Evolutionary conservation across 2,888 invertebrate genomes (phyloP), one percentile per base, ranked within the genome.

Genomic region (Tethea ocularis): DNA sequence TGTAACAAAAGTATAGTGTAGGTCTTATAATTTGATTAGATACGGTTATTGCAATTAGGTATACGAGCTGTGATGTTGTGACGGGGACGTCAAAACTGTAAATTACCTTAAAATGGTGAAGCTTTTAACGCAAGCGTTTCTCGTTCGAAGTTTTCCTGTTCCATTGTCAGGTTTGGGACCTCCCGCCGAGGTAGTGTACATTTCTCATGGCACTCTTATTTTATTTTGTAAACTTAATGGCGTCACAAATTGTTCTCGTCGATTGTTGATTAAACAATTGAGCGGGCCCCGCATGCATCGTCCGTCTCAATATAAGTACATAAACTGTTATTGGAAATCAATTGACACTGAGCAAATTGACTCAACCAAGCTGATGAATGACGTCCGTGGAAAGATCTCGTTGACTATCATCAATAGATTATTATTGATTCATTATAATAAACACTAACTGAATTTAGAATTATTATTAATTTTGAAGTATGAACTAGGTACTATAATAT

Each of bases 271-370:
- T 86, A 87, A 86, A 89, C 91, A 90, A 88, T 84, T 78, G 80
- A 85, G 78, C 78, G 82, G 83, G 82, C 60, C 92, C 92, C 92
- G 92, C 91, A 92, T 92, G 80, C 80, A 64, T 83, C 83, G 80
- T 85, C 82, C 76, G 78, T 86, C 80, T 88, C 88, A 89, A 91
- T 91, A 89, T 86, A 29, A 2, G 6, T 26, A 29, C 33, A 33
- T 33, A 83, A 86, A 87, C 86, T 81, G 83, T 91, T 91, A 93
- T 92, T 91, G 91, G 87, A 88, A 92, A 91, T 88, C 92, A 91
- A 92, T 93, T 91, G 91, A 86, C 86, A 84, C 82, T 69, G 77
- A 71, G 64, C 82, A 76, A 83, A 86, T 87, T 83, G 80, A 78
- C 80, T 83, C 77, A 76, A 86, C 73, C 69, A 83, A 77, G 76